Evolutionary conservation across 2,797 vertebrate genomes (phyloP).

Genomic region (Esox lucius): DNA sequence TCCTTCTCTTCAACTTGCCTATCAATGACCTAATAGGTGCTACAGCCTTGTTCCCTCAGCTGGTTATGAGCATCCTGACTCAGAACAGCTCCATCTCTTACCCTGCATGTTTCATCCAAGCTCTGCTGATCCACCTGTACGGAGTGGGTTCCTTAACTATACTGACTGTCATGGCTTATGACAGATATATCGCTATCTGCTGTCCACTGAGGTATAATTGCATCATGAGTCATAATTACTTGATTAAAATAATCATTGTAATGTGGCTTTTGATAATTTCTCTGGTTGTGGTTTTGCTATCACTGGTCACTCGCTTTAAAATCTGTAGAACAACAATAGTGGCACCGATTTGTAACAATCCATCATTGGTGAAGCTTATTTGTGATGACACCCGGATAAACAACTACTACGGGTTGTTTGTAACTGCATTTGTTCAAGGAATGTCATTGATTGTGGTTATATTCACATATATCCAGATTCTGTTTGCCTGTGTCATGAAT

Average conservation of each 20-base stretch:
- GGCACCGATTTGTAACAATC: slow-evolving; percentile 74
- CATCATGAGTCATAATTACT: slow-evolving; percentile 53
- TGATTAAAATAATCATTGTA: slow-evolving; percentile 47
- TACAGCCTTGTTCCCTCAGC: slow-evolving; percentile 65
- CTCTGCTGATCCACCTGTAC: slow-evolving; percentile 68
- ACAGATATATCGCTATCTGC: slow-evolving; percentile 57
- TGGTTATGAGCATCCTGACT: slow-evolving; percentile 55
- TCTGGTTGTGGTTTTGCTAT: slow-evolving; percentile 25
- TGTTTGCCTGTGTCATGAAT: slow-evolving; percentile 56
- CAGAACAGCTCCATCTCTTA: slow-evolving; percentile 64
- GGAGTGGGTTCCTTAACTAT: slow-evolving; percentile 67
- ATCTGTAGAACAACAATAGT: slow-evolving; percentile 59
- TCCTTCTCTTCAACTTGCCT: slow-evolving; percentile 68
- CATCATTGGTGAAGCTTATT: slow-evolving; percentile 60
- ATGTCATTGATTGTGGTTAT: slow-evolving; percentile 46
- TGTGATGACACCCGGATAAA: slow-evolving; percentile 65
- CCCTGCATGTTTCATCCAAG: slow-evolving; percentile 64
- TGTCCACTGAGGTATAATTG: slow-evolving; percentile 68
- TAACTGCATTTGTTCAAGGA: slow-evolving; percentile 40
- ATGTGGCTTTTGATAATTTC: slow-evolving; percentile 52
- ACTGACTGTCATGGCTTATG: slow-evolving; percentile 74
- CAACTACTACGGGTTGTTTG: slow-evolving; percentile 66
- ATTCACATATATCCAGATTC: slow-evolving; percentile 73
- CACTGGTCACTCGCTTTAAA: slow-evolving; percentile 30
- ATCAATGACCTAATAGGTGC: slow-evolving; percentile 67